phyloP scores from a whole-genome alignment of 2,113 vertebrate species.

The Thryonomys swinderianus region DNA sequence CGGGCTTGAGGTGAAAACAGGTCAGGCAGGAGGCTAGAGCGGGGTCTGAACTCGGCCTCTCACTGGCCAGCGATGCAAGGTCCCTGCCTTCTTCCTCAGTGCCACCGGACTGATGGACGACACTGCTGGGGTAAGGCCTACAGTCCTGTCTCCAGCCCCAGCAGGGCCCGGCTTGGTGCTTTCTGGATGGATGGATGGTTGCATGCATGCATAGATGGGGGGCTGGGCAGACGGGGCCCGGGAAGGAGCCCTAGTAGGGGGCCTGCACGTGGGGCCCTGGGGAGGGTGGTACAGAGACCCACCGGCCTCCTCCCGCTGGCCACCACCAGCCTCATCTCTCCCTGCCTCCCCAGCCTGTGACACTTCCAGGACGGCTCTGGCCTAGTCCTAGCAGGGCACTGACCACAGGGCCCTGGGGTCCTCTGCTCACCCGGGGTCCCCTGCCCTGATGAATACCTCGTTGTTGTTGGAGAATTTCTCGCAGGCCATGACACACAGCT shows the following conservation, averaged over 20 bases:
- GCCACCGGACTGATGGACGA: neutral
- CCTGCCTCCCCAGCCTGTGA: neutral
- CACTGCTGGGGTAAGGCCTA: neutral
- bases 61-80: neutral
- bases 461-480: constrained; percentile 92
- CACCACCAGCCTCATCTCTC: neutral
- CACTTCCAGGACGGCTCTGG: neutral
- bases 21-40: neutral
- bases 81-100: neutral
- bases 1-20: neutral
- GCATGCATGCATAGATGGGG: neutral
- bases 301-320: neutral
- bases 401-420: neutral
- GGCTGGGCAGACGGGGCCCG: neutral
- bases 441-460: constrained; percentile 84
- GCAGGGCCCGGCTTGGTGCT: neutral
- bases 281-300: accelerated
- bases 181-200: neutral
- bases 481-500: constrained; percentile 94
- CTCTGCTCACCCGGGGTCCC: neutral
- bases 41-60: neutral
- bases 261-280: neutral
- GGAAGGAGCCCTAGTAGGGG: neutral
- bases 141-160: accelerated
- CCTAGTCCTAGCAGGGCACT: neutral